Base-by-base conservation (phyloP, 2,113 vertebrate species). In the Ochotona princeps region DNA sequence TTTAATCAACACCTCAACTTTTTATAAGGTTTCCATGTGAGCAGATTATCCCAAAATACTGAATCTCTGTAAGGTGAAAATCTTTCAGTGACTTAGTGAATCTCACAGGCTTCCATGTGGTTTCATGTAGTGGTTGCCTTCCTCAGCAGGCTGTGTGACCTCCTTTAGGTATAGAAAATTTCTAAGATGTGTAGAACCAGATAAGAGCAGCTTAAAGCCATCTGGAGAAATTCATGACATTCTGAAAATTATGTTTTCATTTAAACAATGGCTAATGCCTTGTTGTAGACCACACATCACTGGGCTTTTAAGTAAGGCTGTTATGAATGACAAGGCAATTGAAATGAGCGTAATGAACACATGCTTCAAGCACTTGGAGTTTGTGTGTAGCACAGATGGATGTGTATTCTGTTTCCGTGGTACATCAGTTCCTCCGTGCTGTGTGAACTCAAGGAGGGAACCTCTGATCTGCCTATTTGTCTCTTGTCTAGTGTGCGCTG, bases 381-480 rank as follows among this genome's bases (percentile, higher is more conserved):
- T 63, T 67, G 0, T 44, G 1, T 32, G 13, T 83, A 67, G 8
- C 7, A 3, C 44, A 67, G 38, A 72, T 72, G 5, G 0, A 85
- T 82, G 63, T 54, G 44, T 66, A 18, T 21, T 54, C 76, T 80
- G 20, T 74, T 66, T n/a, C 38, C 28, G 30, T 35, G 67, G 20
- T 70, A 54, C 80, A 61, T 20, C 69, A 32, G 15, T 85, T 91
- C 61, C 38, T 1, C 73, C 28, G 6, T 88, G 51, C 60, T 61
- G 83, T 47, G 1, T 1, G 7, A 25, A 87, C 38, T 85, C 83
- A 65, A 83, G n/a, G 73, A 79, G 10, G 23, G 12, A 66, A 70
- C 38, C 69, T 66, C 67, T 75, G 73, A 72, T 75, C 60, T 85
- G n/a, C 21, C 69, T 81, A 15, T 95, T 92, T 28, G 47, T 90